Conservation (phyloP, 2,797 vertebrate genomes). For the Heterohyrax brucei region DNA sequence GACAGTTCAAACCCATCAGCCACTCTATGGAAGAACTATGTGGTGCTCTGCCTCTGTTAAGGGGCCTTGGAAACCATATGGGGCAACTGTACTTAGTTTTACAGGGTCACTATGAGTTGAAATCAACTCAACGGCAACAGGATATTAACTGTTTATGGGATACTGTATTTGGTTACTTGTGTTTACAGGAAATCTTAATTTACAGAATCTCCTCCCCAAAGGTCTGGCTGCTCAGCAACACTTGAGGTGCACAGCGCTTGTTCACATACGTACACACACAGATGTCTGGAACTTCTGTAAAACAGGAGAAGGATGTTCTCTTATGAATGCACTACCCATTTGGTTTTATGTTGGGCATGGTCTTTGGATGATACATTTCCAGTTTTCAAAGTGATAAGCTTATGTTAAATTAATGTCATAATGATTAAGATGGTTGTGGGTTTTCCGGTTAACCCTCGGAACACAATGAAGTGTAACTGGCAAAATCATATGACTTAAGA, state of each 20-base stretch:
- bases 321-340: background rate
- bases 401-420: constrained; percentile 25
- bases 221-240: background rate
- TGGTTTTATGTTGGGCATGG: background rate
- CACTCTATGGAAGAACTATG: no score
- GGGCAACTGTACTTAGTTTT: no score
- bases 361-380: background rate
- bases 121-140: no score
- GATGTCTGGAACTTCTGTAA: no score
- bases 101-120: no score
- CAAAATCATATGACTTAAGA: background rate
- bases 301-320: background rate
- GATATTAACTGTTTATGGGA: background rate
- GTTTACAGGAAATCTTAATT: background rate
- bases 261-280: background rate
- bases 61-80: no score
- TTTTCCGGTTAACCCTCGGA: constrained; percentile 31
- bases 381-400: constrained; percentile 6
- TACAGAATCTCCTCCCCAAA: background rate
- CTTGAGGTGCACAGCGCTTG: background rate
- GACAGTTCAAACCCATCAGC: background rate
- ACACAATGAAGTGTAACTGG: background rate
- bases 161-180: background rate
- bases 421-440: background rate
- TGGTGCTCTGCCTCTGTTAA: no score